Evolutionary conservation across 1,140 invertebrate species (phyloP), one percentile per base, ranked within the genome.

Genomic region (Aporrectodea caliginosa): DNA sequence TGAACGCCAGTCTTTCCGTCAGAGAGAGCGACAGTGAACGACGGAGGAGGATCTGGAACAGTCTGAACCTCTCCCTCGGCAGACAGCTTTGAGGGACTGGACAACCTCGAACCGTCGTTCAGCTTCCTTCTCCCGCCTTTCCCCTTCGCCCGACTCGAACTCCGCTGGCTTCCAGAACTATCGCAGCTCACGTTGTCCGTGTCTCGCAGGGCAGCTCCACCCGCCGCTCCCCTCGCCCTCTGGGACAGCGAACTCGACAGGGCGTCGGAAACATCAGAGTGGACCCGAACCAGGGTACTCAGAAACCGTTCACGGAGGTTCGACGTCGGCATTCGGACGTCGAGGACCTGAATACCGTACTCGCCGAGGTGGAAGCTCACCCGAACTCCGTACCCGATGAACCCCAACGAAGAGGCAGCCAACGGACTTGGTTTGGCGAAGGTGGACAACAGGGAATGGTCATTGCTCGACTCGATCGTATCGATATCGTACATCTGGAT

Each of bases 401-500:
- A 81, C n/a, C 69, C 76, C 6, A 58, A 30, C 22, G 70, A 1
- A 14, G 33, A 32, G 58, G 34, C 33, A 14, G 68, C 69, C 6
- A 2, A 22, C 14, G 78, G 16, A 32, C 31, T 74, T 2, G 73
- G 33, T 1, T 70, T 71, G 30, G 22, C 29, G 29, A 75, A 73
- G n/a, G 71, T 79, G 1, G 33, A 71, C 35, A 35, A 79, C 0
- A 79, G 71, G 6, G 43, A 30, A n/a, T 79, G 1, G 71, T 68
- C 6, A 14, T 29, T 72, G 70, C 31, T 72, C 31, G 31, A 32
- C n/a, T 72, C 70, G n/a, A 72, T 72, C 1, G 75, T 70, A 34
- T 80, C 72, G 35, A 35, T 72, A 68, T 81, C 80, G 35, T 84
- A 82, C 70, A 85, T 84, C n/a, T 83, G 83, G 6, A 87, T 84